Percentiles rank a stretch among this genome's conserved stretches.
Conservation (phyloP, 2,888 invertebrate species). For the Leucozona laternaria region DNA sequence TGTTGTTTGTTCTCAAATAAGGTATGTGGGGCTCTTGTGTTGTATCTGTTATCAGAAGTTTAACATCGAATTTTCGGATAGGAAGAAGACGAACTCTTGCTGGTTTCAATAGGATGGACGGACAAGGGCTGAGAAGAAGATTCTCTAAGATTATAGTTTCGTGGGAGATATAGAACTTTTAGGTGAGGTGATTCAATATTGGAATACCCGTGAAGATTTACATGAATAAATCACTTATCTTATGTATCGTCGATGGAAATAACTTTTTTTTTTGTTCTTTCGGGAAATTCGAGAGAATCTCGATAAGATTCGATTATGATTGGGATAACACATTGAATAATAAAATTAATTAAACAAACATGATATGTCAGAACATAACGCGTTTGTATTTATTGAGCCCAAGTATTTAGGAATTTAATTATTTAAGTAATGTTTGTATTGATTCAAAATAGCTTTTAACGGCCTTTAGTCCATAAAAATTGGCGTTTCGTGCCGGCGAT, state of each 20-base stretch:
- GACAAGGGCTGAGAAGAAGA: conserved; percentile 17
- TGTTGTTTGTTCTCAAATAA: not conserved
- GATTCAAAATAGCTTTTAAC: no score
- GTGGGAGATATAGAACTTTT: conserved; percentile 51
- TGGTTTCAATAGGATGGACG: conserved; percentile 63
- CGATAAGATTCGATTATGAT: conserved; percentile 67
- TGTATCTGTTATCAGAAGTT: conserved; percentile 41
- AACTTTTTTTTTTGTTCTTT: conserved; percentile 25
- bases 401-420: not conserved
- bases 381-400: not conserved
- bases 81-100: conserved; percentile 59
- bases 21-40: not conserved
- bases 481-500: no score
- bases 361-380: not conserved
- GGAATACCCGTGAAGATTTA: conserved; percentile 66
- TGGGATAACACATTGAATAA: conserved; percentile 27
- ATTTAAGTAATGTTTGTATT: not conserved
- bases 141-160: conserved; percentile 32
- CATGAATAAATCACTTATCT: conserved; percentile 62
- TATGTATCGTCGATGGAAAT: conserved; percentile 59
- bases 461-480: no score
- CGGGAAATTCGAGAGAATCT: conserved; percentile 46
- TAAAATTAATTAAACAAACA: conserved; percentile 29
- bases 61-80: conserved; percentile 34
- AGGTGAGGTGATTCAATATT: conserved; percentile 42